A percentile compares a stretch with the other conserved stretches of the same genome.
Evolutionary conservation across 1,140 invertebrate genomes (phyloP).

Genomic region (Capitella teleta): DNA sequence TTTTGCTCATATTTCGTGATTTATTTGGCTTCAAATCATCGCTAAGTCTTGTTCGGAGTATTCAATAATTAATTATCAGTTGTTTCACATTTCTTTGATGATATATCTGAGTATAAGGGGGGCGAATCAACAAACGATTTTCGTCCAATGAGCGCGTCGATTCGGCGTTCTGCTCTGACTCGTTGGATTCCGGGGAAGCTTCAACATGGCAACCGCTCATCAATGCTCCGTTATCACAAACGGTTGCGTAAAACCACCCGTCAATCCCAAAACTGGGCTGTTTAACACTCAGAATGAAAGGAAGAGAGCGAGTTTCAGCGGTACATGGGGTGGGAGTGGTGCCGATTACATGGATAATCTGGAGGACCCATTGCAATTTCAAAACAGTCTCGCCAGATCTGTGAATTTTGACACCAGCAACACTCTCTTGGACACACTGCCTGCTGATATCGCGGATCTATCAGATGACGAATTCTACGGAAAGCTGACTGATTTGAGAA

Average conservation of each 20-base stretch:
- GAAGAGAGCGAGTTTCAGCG: not conserved
- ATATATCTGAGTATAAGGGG: too few relatives aligned
- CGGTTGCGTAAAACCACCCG: constrained; percentile 29
- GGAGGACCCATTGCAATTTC: not conserved
- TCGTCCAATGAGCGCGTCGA: too few relatives aligned
- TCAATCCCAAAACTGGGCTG: constrained; percentile 28
- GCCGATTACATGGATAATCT: constrained; percentile 1
- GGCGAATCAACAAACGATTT: too few relatives aligned
- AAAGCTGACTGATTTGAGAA: constrained; percentile 30
- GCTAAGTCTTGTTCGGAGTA: too few relatives aligned
- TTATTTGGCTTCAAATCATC: too few relatives aligned
- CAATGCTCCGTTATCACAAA: constrained; percentile 30
- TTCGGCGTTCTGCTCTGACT: not conserved
- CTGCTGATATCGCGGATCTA: constrained; percentile 18
- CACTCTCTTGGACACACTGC: constrained; percentile 8
- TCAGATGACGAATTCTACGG: constrained; percentile 35
- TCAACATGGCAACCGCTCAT: constrained; percentile 38
- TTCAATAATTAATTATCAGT: too few relatives aligned
- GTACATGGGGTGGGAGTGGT: constrained; percentile 1
- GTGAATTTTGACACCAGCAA: constrained; percentile 5
- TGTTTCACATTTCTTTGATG: too few relatives aligned
- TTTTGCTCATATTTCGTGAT: too few relatives aligned
- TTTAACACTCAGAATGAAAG: constrained; percentile 15
- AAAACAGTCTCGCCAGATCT: constrained; percentile 1
- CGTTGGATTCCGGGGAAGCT: too few relatives aligned